Percentiles rank a stretch among this genome's conserved stretches.
These are phyloP conservation scores for Tetranychus urticae DNA, from an alignment of 1,140 invertebrate species.

Conservation along the genomic window DNA sequence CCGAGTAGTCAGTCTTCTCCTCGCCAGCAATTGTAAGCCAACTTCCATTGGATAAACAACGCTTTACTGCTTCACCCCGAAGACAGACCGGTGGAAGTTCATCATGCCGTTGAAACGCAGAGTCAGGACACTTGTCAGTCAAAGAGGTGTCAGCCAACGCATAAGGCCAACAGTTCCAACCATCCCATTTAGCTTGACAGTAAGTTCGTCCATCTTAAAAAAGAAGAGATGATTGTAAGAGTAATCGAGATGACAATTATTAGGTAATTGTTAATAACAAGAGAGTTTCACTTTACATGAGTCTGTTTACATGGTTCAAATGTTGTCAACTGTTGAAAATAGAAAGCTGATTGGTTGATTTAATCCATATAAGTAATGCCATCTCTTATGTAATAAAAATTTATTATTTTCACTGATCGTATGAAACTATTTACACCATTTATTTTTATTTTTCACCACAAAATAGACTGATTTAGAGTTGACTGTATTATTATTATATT, in stretches of 20 bases:
- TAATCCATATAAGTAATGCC: neutral
- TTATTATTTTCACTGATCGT: neutral
- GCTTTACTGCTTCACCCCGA: slow-evolving; percentile 2
- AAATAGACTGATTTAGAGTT: no score
- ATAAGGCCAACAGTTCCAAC: slow-evolving; percentile 6
- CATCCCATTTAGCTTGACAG: slow-evolving; percentile 10
- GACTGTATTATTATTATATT: no score
- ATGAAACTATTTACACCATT: no score
- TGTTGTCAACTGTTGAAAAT: neutral
- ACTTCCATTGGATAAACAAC: slow-evolving; percentile 3
- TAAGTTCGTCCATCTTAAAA: neutral
- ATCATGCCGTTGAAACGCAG: slow-evolving; percentile 1
- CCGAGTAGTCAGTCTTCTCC: slow-evolving; percentile 4
- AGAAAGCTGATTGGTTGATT: neutral
- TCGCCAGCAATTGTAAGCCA: slow-evolving; percentile 1
- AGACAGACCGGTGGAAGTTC: neutral
- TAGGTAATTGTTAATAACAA: neutral
- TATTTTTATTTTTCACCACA: no score
- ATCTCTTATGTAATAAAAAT: neutral
- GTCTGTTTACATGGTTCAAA: no score
- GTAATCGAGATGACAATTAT: neutral
- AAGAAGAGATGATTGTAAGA: neutral
- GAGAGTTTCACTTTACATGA: no score
- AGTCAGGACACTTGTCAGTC: slow-evolving; percentile 1
- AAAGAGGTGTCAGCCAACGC: neutral